Evolutionary conservation across 1,140 invertebrate species (phyloP).

Genomic region (Drosophila cardini): DNA sequence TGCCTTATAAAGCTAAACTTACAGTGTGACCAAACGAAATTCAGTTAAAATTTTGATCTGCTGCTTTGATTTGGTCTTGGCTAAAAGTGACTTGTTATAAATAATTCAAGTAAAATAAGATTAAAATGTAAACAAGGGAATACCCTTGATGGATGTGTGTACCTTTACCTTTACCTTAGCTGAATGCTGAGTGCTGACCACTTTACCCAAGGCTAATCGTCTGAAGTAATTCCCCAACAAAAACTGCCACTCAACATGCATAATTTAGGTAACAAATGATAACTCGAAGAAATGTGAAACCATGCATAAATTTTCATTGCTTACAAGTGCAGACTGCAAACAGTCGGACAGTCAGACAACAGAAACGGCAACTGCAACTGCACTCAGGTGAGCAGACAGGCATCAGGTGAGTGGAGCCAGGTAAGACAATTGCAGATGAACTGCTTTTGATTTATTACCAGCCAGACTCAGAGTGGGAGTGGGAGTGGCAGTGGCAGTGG

Average conservation of each 20-base stretch:
- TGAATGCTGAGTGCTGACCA: conserved; percentile 48
- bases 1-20: too few relatives aligned
- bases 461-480: conserved; percentile 20
- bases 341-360: neutral
- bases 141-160: neutral
- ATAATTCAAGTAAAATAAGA: neutral
- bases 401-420: conserved; percentile 8
- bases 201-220: conserved; percentile 70
- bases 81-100: neutral
- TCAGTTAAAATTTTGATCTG: neutral
- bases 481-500: conserved; percentile 21
- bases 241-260: conserved; percentile 79
- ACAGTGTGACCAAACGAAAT: neutral
- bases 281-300: conserved; percentile 82
- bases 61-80: neutral
- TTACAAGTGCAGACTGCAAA: conserved; percentile 45
- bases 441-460: conserved; percentile 74
- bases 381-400: conserved; percentile 24
- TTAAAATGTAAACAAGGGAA: neutral
- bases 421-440: conserved; percentile 66
- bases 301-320: conserved; percentile 76
- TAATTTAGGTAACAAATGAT: conserved; percentile 83
- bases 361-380: conserved; percentile 50
- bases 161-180: neutral
- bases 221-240: conserved; percentile 70